Evolutionary conservation across 2,888 invertebrate species (phyloP), one percentile per base, ranked within the genome.

Genomic region (Barypeithes pellucidus): DNA sequence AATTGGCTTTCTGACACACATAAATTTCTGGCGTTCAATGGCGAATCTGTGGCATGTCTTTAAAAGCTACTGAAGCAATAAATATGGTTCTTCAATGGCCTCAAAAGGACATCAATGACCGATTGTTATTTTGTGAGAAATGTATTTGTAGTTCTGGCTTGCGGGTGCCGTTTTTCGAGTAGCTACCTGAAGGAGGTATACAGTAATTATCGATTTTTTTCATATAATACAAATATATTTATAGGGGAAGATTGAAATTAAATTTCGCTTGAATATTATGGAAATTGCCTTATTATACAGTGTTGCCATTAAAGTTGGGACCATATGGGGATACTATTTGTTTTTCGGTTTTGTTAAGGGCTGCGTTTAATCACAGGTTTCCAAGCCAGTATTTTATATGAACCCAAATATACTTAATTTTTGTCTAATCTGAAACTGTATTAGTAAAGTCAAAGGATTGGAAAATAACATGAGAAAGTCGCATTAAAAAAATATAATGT

Each of bases 61-160:
- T 63, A 7, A 50, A 33, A 63, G 18, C 63, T 18, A 50, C 29
- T 29, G 36, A 50, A 50, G 50, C 50, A 36, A 63, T 63, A 63
- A 63, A 63, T 63, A 47, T 33, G 50, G 11, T 16, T 7, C n/a
- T 36, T 50, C 29, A 63, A 50, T 50, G 36, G 16, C 33, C 1
- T 50, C 33, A 18, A 63, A 47, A 63, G 47, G 33, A 57, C 54
- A 18, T 57, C 33, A 57, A 57, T 18, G 33, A 33, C 33, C 54
- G 12, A 57, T 57, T 57, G 54, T 57, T 57, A 50, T 50, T 33
- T 33, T 57, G 54, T 57, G 54, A 33, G 54, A 57, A 57, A 57
- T 57, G 11, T 57, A 57, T 57, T 57, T 57, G 54, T 57, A 57
- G n/a, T 33, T 33, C 24, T 29, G 33, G 16, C 33, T 57, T 33